phyloP scores from a whole-genome alignment of 2,113 vertebrate genomes.

The Cynopterus brachyotis region DNA sequence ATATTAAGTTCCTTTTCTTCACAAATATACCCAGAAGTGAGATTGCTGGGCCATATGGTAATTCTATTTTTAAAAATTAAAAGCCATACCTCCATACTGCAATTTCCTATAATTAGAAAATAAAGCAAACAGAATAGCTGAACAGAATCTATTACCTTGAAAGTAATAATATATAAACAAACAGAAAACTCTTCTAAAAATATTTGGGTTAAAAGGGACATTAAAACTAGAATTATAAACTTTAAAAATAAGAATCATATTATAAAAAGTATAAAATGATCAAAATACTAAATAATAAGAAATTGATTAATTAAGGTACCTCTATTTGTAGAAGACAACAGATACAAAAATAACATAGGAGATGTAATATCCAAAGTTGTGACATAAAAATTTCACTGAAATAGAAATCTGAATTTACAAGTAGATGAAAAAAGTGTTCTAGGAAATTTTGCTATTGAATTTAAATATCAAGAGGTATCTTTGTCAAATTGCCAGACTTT shows the following conservation, averaged over 20 bases:
- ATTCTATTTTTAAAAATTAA: not conserved
- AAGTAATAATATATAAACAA: not conserved
- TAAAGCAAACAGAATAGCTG: not conserved
- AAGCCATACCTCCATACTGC: not conserved
- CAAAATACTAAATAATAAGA: not conserved
- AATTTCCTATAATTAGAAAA: not conserved
- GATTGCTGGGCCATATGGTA: not conserved
- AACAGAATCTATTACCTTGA: not conserved
- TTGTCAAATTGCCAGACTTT: not conserved
- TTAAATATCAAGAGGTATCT: not conserved
- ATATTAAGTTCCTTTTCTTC: not conserved
- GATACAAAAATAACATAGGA: not conserved
- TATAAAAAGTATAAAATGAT: not conserved
- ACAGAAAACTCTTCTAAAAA: not conserved
- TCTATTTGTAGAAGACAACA: not conserved
- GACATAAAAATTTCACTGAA: not conserved
- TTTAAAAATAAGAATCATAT: not conserved
- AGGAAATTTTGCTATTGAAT: not conserved
- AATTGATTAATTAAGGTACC: not conserved
- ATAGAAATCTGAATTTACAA: not conserved
- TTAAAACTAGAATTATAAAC: not conserved
- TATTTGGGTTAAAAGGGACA: not conserved
- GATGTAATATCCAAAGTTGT: not conserved
- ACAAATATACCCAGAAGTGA: not conserved
- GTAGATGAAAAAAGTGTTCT: not conserved